phyloP scores from a whole-genome alignment of 1,140 invertebrate species.

The Mesaphorura yosii region DNA sequence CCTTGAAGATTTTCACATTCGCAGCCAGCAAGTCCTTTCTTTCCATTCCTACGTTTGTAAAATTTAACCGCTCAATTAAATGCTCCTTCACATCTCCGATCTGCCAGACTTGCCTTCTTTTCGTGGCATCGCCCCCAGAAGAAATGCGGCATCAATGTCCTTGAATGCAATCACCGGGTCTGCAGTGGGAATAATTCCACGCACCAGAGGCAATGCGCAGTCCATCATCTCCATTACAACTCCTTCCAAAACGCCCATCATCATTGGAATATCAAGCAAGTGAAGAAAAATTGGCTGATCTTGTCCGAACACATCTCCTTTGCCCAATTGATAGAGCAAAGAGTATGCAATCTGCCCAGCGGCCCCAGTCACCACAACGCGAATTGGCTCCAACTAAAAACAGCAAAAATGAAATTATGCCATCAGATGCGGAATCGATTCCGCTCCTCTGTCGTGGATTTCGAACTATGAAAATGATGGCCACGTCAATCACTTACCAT shows the following conservation, averaged over 20 bases:
- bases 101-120: constrained; percentile 75
- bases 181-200: constrained; percentile 71
- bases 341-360: constrained; percentile 99
- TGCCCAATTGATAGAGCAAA: constrained; percentile 80
- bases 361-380: constrained; percentile 93
- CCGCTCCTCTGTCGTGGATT: no score
- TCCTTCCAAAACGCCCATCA: constrained; percentile 84
- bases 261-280: constrained; percentile 86
- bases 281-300: constrained; percentile 80
- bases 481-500: no score
- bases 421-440: no score
- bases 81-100: no score
- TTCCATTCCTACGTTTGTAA: no score
- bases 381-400: constrained; percentile 63
- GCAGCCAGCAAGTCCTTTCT: constrained; percentile 89
- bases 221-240: constrained; percentile 96
- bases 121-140: constrained; percentile 97
- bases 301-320: constrained; percentile 90
- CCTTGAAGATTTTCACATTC: constrained; percentile 98
- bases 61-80: no score
- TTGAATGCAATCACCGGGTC: constrained; percentile 77
- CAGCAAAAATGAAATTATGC: constrained; percentile 34
- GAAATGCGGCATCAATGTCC: constrained; percentile 92
- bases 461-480: no score
- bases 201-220: constrained; percentile 75